Evolutionary conservation across 2,888 invertebrate species (phyloP).

Genomic region (Philonicus albiceps): DNA sequence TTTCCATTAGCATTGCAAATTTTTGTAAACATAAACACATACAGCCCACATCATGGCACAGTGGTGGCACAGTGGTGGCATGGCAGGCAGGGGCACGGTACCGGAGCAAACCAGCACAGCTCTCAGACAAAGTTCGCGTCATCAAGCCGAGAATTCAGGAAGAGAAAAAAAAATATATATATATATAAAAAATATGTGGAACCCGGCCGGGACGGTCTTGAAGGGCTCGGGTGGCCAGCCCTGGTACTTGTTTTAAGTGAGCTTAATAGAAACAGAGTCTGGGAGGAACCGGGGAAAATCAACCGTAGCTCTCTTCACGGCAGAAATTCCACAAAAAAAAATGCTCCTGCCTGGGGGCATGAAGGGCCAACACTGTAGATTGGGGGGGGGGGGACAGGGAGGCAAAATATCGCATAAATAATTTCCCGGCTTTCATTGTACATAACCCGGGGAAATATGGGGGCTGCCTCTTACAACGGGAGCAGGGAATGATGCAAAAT

Average conservation of each 20-base stretch:
- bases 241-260: conserved; percentile 31
- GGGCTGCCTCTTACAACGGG: neutral
- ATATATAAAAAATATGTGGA: neutral
- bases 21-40: conserved; percentile 44
- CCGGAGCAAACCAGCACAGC: neutral
- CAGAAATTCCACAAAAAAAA: neutral
- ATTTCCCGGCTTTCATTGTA: conserved; percentile 13
- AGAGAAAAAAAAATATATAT: neutral
- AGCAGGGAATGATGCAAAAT: neutral
- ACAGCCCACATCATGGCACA: neutral
- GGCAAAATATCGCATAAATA: conserved; percentile 31
- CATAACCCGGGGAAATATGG: neutral
- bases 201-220: neutral
- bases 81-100: neutral
- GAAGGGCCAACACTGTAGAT: neutral
- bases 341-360: neutral
- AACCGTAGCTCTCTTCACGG: conserved; percentile 7
- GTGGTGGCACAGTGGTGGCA: no score
- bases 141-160: neutral
- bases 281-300: neutral
- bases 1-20: conserved; percentile 46
- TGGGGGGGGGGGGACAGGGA: neutral
- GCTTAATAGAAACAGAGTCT: conserved; percentile 27
- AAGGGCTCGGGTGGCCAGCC: neutral
- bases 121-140: neutral